phyloP scores from a whole-genome alignment of 64 coral and sea anemone genomes.

The Stylophora pistillata region DNA sequence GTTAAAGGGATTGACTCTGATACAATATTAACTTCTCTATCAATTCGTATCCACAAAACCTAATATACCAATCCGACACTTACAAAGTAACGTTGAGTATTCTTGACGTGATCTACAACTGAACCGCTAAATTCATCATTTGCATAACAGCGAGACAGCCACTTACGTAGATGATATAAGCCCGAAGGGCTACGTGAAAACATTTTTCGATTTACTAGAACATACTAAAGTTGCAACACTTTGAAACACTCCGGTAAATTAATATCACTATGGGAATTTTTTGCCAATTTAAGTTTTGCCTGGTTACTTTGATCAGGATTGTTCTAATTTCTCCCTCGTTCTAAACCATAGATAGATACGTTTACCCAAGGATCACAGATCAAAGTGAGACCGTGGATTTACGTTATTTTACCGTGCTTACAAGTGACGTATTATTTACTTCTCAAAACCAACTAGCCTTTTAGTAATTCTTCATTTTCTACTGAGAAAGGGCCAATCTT shows the following conservation, averaged over 20 bases:
- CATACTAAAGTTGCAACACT: neutral
- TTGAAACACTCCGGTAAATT: too few relatives aligned
- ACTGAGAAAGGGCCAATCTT: neutral
- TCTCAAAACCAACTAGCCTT: too few relatives aligned
- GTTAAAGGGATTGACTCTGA: too few relatives aligned
- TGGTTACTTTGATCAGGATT: too few relatives aligned
- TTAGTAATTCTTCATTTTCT: neutral
- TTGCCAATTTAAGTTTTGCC: too few relatives aligned
- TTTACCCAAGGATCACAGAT: too few relatives aligned
- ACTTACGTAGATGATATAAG: neutral
- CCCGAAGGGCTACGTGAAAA: neutral
- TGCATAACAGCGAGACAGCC: constrained; percentile 13
- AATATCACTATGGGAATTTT: too few relatives aligned
- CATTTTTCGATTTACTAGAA: neutral
- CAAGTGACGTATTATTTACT: neutral
- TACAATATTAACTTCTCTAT: neutral
- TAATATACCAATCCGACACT: neutral
- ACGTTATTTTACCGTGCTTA: neutral
- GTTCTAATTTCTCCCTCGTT: too few relatives aligned
- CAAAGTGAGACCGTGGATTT: neutral
- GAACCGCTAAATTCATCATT: neutral
- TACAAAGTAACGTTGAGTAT: neutral
- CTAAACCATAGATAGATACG: too few relatives aligned
- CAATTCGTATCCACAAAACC: neutral
- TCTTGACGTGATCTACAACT: neutral